These are phyloP conservation scores for Chamaea fasciata DNA, from an alignment of 2,113 vertebrate species.

Conservation along the genomic window DNA sequence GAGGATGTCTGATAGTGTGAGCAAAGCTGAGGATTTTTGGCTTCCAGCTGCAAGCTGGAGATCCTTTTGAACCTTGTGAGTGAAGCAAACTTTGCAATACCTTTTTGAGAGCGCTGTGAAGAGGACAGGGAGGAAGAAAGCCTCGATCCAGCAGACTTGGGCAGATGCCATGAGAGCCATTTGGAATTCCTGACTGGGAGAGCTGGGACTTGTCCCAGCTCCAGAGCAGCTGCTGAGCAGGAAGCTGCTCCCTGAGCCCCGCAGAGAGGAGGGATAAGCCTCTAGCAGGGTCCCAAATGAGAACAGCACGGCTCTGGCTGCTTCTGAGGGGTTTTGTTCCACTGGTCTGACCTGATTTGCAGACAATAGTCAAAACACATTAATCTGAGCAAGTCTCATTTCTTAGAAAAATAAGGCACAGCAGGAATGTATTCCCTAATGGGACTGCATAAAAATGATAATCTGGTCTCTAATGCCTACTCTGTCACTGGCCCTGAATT, in stretches of 20 bases:
- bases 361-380: background rate
- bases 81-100: background rate
- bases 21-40: background rate
- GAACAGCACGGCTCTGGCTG: background rate
- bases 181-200: background rate
- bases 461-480: background rate
- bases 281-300: background rate
- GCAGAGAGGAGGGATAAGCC: background rate
- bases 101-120: background rate
- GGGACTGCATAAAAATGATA: background rate
- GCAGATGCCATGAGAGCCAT: background rate
- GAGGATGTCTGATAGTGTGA: background rate
- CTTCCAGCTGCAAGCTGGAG: background rate
- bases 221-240: background rate
- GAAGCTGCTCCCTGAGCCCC: rapidly evolving
- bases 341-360: background rate
- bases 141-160: background rate
- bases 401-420: background rate
- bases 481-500: background rate
- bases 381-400: background rate
- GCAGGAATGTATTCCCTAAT: background rate
- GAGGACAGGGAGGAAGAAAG: background rate
- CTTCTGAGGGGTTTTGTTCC: background rate
- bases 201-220: background rate
- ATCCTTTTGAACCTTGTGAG: background rate